phyloP scores from a whole-genome alignment of 2,113 vertebrate genomes.

The Caracal caracal region DNA sequence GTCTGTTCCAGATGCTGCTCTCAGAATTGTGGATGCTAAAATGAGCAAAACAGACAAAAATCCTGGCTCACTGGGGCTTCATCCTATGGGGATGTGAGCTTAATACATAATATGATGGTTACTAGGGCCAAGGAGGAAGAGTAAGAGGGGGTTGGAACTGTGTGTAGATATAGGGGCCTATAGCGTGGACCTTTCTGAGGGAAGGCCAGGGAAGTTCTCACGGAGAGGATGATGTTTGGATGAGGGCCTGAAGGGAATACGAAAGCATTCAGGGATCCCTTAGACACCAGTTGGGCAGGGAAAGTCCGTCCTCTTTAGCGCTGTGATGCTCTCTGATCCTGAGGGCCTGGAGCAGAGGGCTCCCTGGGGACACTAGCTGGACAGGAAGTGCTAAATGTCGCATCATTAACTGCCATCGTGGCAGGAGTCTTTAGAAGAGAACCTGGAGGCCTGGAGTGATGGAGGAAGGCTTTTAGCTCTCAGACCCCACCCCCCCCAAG shows the following conservation, averaged over 20 bases:
- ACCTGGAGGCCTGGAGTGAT: not conserved
- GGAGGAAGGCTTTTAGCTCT: not conserved
- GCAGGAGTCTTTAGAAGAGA: not conserved
- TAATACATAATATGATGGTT: not conserved
- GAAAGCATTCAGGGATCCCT: not conserved
- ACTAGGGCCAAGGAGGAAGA: not conserved
- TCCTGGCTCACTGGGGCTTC: not conserved
- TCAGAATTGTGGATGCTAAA: not conserved
- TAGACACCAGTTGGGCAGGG: not conserved
- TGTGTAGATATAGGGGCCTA: too few species aligned
- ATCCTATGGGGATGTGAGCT: not conserved
- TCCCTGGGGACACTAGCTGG: not conserved
- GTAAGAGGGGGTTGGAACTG: not conserved
- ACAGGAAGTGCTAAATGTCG: not conserved
- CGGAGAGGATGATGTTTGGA: too few species aligned
- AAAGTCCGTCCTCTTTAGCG: not conserved
- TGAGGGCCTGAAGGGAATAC: not conserved
- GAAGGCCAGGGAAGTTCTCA: not conserved
- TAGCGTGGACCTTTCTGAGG: not conserved
- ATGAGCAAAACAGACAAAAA: not conserved
- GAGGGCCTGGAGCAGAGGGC: not conserved
- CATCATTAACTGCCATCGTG: too few species aligned
- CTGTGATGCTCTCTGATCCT: accelerated
- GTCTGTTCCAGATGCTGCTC: not conserved
- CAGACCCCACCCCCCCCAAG: not conserved